A percentile compares a stretch with the other conserved stretches of the same genome.
These are phyloP conservation scores for Leptoclinus maculatus DNA, from an alignment of 2,797 vertebrate genomes.

Conservation along the genomic window DNA sequence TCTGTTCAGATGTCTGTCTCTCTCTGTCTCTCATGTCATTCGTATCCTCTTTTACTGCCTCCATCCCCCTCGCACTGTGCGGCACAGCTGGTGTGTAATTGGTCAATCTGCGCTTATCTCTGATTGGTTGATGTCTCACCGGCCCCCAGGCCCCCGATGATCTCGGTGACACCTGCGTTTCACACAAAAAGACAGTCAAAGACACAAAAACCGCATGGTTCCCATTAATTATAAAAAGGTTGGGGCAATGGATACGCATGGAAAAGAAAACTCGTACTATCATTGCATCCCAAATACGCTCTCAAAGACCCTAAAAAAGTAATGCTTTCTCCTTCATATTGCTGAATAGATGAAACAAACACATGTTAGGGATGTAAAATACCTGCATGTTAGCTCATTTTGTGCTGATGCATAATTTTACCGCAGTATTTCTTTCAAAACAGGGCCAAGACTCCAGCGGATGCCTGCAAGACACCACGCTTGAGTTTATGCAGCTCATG, in stretches of 20 bases:
- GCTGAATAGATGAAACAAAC: slow-evolving; percentile 3
- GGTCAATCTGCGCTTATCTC: slow-evolving; percentile 46
- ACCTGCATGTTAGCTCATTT: slow-evolving; percentile 17
- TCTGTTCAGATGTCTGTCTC: slow-evolving; percentile 30
- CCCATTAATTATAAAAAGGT: slow-evolving; percentile 49
- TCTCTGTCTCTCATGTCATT: slow-evolving; percentile 29
- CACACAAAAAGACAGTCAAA: slow-evolving; percentile 45
- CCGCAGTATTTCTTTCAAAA: slow-evolving; percentile 41
- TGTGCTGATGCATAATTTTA: slow-evolving; percentile 4
- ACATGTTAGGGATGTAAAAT: not conserved
- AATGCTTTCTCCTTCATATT: not conserved
- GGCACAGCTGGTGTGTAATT: slow-evolving; percentile 65
- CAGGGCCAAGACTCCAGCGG: slow-evolving; percentile 53
- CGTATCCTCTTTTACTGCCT: slow-evolving; percentile 23
- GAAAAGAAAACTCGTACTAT: not conserved
- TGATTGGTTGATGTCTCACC: slow-evolving; percentile 55
- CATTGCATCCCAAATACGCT: not conserved
- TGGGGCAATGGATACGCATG: not conserved
- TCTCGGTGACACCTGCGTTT: slow-evolving; percentile 53
- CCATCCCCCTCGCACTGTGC: not conserved
- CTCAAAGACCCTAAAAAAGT: slow-evolving; percentile 6
- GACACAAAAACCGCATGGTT: slow-evolving; percentile 33
- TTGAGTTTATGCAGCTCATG: slow-evolving; percentile 62
- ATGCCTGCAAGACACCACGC: slow-evolving; percentile 70
- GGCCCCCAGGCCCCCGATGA: slow-evolving; percentile 22